These are phyloP conservation scores for Hypomecis atomaria DNA, from an alignment of 2,888 invertebrate species.

Conservation along the genomic window DNA sequence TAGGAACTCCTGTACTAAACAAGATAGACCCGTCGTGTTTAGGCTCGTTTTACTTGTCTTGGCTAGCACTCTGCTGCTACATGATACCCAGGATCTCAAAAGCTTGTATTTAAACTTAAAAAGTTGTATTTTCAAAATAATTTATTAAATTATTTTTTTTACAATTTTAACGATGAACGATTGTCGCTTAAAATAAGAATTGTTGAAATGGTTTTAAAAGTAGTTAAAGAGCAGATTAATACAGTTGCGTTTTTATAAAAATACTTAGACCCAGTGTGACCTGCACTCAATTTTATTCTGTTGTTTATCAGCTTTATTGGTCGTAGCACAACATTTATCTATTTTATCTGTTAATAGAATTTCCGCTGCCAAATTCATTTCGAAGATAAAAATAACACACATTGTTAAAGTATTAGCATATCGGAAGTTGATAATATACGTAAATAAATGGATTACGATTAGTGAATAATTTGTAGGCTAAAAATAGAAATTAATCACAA, in stretches of 20 bases:
- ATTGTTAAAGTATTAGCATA: constrained; percentile 13
- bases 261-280: neutral
- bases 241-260: neutral
- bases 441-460: neutral
- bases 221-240: no score
- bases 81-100: no score
- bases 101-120: no score
- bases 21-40: no score
- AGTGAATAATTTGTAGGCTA: neutral
- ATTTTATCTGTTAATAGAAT: constrained; percentile 13
- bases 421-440: constrained; percentile 20
- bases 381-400: constrained; percentile 16
- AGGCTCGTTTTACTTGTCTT: no score
- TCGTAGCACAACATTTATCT: constrained; percentile 6
- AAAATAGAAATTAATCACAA: neutral
- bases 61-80: no score
- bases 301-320: constrained; percentile 16
- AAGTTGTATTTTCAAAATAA: no score
- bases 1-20: no score
- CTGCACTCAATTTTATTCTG: neutral
- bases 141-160: no score
- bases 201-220: no score
- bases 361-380: constrained; percentile 28
- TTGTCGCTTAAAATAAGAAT: no score
- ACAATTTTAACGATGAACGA: no score